Conservation (phyloP, 2,888 invertebrate genomes). For the Cecidostiba fungosa region DNA sequence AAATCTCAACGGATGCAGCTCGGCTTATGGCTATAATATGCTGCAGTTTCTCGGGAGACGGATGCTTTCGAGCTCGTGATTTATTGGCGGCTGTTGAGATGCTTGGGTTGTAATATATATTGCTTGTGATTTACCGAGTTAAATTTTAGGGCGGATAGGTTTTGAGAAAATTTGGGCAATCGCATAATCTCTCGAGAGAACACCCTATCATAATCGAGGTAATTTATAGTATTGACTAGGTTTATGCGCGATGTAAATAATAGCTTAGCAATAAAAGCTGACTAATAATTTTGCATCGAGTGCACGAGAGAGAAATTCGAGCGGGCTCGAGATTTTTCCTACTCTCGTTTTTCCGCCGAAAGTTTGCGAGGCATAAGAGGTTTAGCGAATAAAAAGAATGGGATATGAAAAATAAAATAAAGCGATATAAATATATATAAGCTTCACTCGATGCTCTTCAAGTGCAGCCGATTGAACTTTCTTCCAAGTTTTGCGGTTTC, state of each 20-base stretch:
- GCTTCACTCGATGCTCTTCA: slow-evolving; percentile 60
- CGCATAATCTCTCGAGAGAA: not conserved
- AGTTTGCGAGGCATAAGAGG: slow-evolving; percentile 26
- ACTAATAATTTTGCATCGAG: not conserved
- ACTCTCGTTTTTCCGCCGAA: too few species aligned
- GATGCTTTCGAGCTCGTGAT: not conserved
- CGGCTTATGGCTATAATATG: not conserved
- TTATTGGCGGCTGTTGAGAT: not conserved
- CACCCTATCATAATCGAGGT: not conserved
- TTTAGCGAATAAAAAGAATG: slow-evolving; percentile 7
- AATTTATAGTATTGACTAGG: not conserved
- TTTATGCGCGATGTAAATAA: not conserved
- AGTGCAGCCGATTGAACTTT: slow-evolving; percentile 63
- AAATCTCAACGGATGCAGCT: not conserved
- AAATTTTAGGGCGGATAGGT: slow-evolving; percentile 1
- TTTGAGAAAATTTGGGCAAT: not conserved
- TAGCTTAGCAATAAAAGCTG: not conserved
- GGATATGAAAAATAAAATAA: slow-evolving; percentile 21
- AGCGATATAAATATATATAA: slow-evolving; percentile 58
- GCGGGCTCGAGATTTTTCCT: not conserved
- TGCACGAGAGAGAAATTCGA: not conserved
- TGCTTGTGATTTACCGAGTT: slow-evolving; percentile 6
- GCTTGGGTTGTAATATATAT: slow-evolving; percentile 1
- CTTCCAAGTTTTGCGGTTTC: slow-evolving; percentile 60
- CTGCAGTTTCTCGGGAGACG: not conserved